Evolutionary conservation across 1,140 invertebrate genomes (phyloP), one percentile per base, ranked within the genome.

Genomic region (Platyscapa corneri): DNA sequence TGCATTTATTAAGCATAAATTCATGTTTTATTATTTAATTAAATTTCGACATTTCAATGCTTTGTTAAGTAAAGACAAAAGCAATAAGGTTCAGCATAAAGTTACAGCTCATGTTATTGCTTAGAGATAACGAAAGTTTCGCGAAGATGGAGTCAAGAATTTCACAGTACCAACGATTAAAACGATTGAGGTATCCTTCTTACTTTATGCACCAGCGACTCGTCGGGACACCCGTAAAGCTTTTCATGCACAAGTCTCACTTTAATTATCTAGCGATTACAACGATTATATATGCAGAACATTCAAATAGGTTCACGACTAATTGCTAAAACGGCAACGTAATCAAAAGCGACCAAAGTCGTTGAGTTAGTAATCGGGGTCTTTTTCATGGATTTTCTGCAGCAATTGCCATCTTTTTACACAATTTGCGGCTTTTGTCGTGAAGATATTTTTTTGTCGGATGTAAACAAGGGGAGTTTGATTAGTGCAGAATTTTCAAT

Each of bases 381-480:
- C 3, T 42, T 42, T 30, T 80, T 0, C 39, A 65, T 37, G 37
- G 39, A 77, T 49, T 60, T 37, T 72, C 27, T 30, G n/a, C 30
- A 32, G 75, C n/a, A 49, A 77, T 77, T 77, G 46, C 10, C 46
- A 77, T 32, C 30, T 77, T 77, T 56, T 23, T 34, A 5, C 20
- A 5, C 75, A 53, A 53, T 56, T 53, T 77, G 42, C 3, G 3
- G 75, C 46, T 30, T 46, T 49, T 70, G 42, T 39, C 60, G 34
- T 67, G 5, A 30, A 77, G 70, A 77, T 34, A 74, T 77, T 53
- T 53, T 53, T 53, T 53, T 20, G 7, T 53, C 30, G 14, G 75
- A 53, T 53, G 83, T 79, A 84, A 72, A 72, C 65, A 84, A 79
- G 83, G 32, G 56, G 3, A 70, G 39, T 78, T n/a, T 79, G 46